Conservation (phyloP, 2,888 invertebrate species). For the Rhyacophila evoluta region DNA sequence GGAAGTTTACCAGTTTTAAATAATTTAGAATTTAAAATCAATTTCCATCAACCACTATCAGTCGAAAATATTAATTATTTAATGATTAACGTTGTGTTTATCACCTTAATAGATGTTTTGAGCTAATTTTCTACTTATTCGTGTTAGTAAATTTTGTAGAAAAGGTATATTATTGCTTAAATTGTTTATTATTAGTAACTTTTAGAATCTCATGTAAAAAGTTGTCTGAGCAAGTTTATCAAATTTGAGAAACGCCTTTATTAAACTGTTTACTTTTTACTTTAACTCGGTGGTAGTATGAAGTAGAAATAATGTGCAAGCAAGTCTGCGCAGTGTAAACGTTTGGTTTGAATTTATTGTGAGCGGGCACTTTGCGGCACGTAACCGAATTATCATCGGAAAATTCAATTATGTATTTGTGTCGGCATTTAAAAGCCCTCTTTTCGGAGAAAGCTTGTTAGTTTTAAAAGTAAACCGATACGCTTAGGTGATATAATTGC, state of each 20-base stretch:
- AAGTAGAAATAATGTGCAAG: constrained; percentile 37
- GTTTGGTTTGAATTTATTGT: constrained; percentile 16
- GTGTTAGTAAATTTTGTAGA: no score
- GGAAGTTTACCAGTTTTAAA: no score
- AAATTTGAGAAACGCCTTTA: constrained; percentile 23
- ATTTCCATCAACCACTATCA: no score
- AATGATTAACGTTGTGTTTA: no score
- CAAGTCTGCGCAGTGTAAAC: constrained; percentile 35
- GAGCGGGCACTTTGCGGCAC: constrained; percentile 7
- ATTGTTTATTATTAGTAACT: no score
- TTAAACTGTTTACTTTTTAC: constrained; percentile 49
- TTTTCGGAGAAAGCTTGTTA: neutral
- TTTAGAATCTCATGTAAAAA: neutral
- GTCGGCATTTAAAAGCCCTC: neutral
- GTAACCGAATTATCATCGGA: neutral
- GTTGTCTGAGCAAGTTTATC: neutral
- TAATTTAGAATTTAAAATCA: no score
- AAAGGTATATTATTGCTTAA: no score
- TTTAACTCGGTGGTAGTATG: constrained; percentile 17
- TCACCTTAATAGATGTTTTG: no score
- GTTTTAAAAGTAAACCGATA: constrained; percentile 4
- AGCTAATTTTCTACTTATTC: no score
- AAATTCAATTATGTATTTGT: constrained; percentile 24
- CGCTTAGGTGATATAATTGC: neutral
- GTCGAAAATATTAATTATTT: no score